Evolutionary conservation across 2,888 invertebrate genomes (phyloP), one percentile per base, ranked within the genome.

Genomic region (Eumerus sabulonum): DNA sequence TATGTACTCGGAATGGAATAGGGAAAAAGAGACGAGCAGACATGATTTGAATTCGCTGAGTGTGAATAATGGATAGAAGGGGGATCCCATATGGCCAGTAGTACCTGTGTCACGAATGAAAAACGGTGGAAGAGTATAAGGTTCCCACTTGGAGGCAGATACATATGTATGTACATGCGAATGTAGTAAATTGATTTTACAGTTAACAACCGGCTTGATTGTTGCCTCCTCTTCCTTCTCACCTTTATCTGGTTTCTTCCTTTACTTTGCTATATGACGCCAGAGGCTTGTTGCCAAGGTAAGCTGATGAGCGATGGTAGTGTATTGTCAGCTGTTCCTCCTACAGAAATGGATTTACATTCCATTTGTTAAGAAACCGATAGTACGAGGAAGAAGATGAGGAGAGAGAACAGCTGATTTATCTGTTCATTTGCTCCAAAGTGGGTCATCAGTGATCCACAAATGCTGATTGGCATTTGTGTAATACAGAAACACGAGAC

Each of bases 381-480:
- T 38, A 9, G 38, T 14, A 9, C 3, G 13, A 36, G 16, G 14
- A 18, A 5, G 57, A n/a, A 53, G 19, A 5, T n/a, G 13, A 0
- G 9, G 14, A n/a, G 17, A 35, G 16, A 13, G 12, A 64, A 48
- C 72, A 72, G 67, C 72, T 73, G 73, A 77, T 51, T 47, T 59
- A 59, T 62, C 17, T 72, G 45, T 66, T 76, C 50, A 76, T 76
- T 60, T 66, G 45, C 17, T 57, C 11, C 17, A 19, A 79, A 68
- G 53, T 79, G 51, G 79, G 79, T 64, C 79, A 79, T 42, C 42
- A 42, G 36, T 38, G 70, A 76, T 76, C 64, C 35, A 68, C 44
- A 38, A 44, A 40, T 40, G 16, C n/a, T 59, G 51, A 76, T 57
- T 67, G 13, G 44, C 35, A 45, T 50, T 62, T 42, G 27, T 27